Percentiles rank a stretch among this genome's conserved stretches.
Conservation (phyloP, 2,797 vertebrate species). For the Myiotriccus ornatus region DNA sequence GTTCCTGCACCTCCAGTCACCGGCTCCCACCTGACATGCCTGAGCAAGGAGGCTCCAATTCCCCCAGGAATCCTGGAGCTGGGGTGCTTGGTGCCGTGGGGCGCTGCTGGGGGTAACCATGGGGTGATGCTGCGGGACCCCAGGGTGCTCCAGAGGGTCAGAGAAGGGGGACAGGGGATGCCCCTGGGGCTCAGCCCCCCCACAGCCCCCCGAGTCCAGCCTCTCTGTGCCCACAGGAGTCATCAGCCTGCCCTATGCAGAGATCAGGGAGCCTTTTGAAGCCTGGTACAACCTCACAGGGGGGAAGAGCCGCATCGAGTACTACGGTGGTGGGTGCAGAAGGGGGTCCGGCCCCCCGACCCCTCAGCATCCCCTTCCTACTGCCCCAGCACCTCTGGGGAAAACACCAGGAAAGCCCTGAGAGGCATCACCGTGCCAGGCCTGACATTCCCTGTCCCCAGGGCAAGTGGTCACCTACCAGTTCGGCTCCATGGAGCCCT, state of each 20-base stretch:
- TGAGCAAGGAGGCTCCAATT: not conserved
- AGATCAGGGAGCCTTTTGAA: constrained; percentile 84
- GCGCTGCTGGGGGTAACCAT: fast-evolving
- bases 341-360: fast-evolving
- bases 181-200: not conserved
- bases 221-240: constrained; percentile 62
- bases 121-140: fast-evolving
- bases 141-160: not conserved
- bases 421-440: not conserved
- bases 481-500: constrained; percentile 66
- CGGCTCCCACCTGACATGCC: fast-evolving
- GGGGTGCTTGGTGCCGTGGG: fast-evolving
- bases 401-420: not conserved
- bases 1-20: not conserved
- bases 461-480: constrained; percentile 82
- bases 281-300: constrained; percentile 78
- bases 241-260: constrained; percentile 80
- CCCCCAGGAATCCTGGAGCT: fast-evolving
- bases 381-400: not conserved
- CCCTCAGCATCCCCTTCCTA: not conserved
- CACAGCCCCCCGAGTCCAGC: fast-evolving
- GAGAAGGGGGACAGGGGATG: not conserved
- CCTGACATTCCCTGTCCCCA: not conserved
- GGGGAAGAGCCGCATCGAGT: constrained; percentile 78
- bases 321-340: constrained; percentile 72